A percentile compares a stretch with the other conserved stretches of the same genome.
phyloP scores from a whole-genome alignment of 2,797 vertebrate species.

The Cirrhinus molitorella region DNA sequence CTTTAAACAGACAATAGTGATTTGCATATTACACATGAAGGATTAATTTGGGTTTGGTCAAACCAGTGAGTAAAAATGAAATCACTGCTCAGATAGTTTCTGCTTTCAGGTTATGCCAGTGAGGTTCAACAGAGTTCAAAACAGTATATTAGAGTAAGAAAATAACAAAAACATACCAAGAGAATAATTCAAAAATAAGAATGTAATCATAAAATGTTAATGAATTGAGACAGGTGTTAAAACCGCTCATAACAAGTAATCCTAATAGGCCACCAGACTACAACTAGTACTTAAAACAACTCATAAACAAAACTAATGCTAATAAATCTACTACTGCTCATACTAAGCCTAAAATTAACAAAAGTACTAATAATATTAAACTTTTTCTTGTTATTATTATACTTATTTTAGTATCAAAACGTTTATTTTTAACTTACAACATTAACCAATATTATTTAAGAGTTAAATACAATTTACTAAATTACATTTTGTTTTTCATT shows the following conservation, averaged over 20 bases:
- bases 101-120: constrained; percentile 8
- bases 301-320: background rate
- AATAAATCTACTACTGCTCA: background rate
- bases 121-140: background rate
- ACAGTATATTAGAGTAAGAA: background rate
- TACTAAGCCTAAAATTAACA: background rate
- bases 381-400: background rate
- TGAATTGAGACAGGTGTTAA: background rate
- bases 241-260: background rate
- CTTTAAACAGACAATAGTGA: background rate
- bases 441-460: background rate
- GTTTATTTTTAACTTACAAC: background rate
- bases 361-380: background rate
- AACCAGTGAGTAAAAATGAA: background rate
- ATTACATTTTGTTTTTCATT: background rate
- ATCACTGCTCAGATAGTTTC: background rate
- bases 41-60: background rate
- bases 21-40: background rate
- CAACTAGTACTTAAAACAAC: background rate
- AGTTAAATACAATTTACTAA: background rate
- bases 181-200: background rate
- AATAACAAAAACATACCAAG: background rate
- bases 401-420: background rate
- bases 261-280: background rate
- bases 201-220: background rate